Percentiles rank a stretch among this genome's conserved stretches.
These are phyloP conservation scores for Podargus strigoides DNA, from an alignment of 2,797 vertebrate genomes.

Conservation along the genomic window DNA sequence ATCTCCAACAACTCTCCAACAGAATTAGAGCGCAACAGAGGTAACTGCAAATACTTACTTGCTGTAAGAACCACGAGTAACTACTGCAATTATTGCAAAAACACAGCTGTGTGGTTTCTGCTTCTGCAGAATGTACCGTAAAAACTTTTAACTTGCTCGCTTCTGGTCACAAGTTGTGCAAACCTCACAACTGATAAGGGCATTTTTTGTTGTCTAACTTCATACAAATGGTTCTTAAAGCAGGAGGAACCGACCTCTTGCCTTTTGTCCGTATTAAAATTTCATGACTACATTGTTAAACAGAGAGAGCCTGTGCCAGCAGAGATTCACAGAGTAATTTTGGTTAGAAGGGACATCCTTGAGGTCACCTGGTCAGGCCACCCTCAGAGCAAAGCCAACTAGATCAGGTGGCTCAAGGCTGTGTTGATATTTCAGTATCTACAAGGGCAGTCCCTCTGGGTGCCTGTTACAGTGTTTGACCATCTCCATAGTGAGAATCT, in stretches of 20 bases:
- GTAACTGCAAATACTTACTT: neutral
- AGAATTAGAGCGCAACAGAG: neutral
- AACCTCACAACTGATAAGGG: neutral
- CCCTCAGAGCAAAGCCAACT: neutral
- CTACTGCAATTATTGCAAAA: neutral
- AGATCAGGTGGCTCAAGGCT: neutral
- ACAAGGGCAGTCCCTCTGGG: neutral
- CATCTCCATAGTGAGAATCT: neutral
- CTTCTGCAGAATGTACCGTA: neutral
- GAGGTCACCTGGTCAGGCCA: constrained; percentile 35
- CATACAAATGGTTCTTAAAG: neutral
- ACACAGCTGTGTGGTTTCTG: fast-evolving
- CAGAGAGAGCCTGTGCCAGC: neutral
- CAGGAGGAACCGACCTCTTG: neutral
- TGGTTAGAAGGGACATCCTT: constrained; percentile 5
- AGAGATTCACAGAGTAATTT: neutral
- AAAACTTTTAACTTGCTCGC: neutral
- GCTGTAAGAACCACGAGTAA: neutral
- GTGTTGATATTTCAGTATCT: neutral
- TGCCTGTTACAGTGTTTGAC: neutral
- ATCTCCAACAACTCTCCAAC: neutral
- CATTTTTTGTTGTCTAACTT: neutral
- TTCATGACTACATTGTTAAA: constrained; percentile 15
- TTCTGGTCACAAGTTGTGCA: neutral
- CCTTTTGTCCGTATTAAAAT: constrained; percentile 11